These are phyloP conservation scores for Caenorhabditis virilis DNA, from an alignment of 2,888 invertebrate species.

Conservation along the genomic window DNA sequence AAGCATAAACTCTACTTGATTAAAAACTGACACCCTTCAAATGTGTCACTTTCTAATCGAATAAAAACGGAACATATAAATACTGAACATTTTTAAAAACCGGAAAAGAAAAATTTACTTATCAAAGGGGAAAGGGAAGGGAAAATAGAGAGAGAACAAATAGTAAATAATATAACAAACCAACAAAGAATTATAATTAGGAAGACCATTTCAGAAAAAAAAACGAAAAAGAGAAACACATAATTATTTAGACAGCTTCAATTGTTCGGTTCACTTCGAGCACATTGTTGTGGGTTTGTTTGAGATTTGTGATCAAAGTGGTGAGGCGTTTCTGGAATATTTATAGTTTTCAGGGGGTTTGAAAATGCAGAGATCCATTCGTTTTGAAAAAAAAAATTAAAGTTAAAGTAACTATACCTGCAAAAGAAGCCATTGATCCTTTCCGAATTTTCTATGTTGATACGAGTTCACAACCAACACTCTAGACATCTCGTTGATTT, in stretches of 20 bases:
- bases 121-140: no score
- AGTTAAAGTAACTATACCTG: slow-evolving; percentile 15
- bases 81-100: no score
- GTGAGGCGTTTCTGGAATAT: slow-evolving; percentile 50
- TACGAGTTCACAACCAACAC: slow-evolving; percentile 56
- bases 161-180: no score
- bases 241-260: slow-evolving; percentile 68
- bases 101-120: no score
- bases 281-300: slow-evolving; percentile 54
- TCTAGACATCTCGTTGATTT: slow-evolving; percentile 62
- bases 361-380: not conserved
- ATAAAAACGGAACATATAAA: no score
- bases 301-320: slow-evolving; percentile 54
- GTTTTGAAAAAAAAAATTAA: not conserved
- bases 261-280: slow-evolving; percentile 46
- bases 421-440: slow-evolving; percentile 57
- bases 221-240: slow-evolving; percentile 12
- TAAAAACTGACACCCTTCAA: no score
- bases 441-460: slow-evolving; percentile 62
- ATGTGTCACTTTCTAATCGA: no score
- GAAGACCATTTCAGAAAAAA: no score
- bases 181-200: no score
- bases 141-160: no score
- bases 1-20: no score
- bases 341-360: not conserved